phyloP scores from a whole-genome alignment of 2,113 vertebrate genomes.

The Morone saxatilis region DNA sequence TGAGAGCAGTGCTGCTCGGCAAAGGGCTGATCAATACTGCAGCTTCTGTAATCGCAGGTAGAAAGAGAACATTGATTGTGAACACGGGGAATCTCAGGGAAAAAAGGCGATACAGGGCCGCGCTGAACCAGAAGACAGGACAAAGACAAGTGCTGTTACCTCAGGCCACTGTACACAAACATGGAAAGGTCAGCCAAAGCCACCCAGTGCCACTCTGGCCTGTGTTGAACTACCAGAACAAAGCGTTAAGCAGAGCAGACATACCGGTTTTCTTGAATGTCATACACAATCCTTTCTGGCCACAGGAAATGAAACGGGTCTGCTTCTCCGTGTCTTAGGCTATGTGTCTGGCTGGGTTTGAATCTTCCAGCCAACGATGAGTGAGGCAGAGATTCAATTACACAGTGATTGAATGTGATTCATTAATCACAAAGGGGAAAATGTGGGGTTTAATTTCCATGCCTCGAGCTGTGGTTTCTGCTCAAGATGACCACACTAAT shows the following conservation, averaged over 20 bases:
- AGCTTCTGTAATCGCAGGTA: constrained; percentile 37
- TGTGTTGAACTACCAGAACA: constrained; percentile 28
- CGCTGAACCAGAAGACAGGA: background rate
- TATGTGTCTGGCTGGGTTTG: constrained; percentile 1
- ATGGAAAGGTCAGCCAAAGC: constrained; percentile 52
- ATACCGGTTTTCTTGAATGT: constrained; percentile 32
- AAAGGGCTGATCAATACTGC: constrained; percentile 46
- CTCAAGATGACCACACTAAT: constrained; percentile 48
- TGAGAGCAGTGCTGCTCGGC: background rate
- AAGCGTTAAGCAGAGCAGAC: constrained; percentile 26
- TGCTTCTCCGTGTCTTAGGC: constrained; percentile 10
- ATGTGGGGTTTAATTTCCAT: constrained; percentile 60
- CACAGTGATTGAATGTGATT: constrained; percentile 57
- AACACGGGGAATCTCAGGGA: constrained; percentile 13
- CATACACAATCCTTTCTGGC: constrained; percentile 10
- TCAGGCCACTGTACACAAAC: constrained; percentile 13
- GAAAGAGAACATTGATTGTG: constrained; percentile 46
- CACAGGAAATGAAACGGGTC: constrained; percentile 52
- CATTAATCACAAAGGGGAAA: constrained; percentile 63
- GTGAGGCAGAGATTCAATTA: constrained; percentile 60
- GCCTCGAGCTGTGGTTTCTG: constrained; percentile 43
- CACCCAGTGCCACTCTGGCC: background rate
- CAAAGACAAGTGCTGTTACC: constrained; percentile 27
- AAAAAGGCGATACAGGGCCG: background rate
- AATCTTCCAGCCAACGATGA: constrained; percentile 15